These are phyloP conservation scores for Neolamprologus fasciatus DNA, from an alignment of 2,113 vertebrate species.

Conservation along the genomic window DNA sequence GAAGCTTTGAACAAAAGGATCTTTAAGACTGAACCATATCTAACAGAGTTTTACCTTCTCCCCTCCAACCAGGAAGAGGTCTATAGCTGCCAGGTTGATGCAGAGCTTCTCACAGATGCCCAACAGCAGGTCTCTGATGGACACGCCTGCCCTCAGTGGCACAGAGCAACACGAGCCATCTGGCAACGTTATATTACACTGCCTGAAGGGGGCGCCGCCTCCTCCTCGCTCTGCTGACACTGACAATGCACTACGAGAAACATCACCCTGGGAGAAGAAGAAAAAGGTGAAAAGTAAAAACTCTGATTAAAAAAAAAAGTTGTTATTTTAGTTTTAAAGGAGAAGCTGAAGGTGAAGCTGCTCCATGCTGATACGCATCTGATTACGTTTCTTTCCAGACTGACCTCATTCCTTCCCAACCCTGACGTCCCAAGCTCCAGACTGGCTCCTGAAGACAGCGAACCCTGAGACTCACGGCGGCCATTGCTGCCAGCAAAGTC, in stretches of 20 bases:
- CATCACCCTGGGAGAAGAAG: constrained; percentile 68
- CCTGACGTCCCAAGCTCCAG: constrained; percentile 81
- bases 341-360: neutral
- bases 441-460: constrained; percentile 89
- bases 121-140: constrained; percentile 86
- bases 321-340: neutral
- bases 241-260: constrained; percentile 66
- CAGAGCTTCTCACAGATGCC: constrained; percentile 90
- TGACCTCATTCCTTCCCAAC: constrained; percentile 64
- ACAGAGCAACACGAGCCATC: constrained; percentile 84
- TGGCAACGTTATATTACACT: constrained; percentile 85
- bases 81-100: constrained; percentile 90
- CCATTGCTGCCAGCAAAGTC: constrained; percentile 83
- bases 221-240: constrained; percentile 68
- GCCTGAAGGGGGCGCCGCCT: constrained; percentile 66
- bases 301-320: neutral
- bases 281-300: neutral
- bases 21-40: neutral
- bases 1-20: neutral
- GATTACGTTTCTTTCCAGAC: neutral
- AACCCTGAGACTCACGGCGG: constrained; percentile 89
- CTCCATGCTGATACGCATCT: neutral
- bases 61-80: constrained; percentile 91
- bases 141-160: constrained; percentile 77
- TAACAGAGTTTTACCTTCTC: constrained; percentile 80